Evolutionary conservation across 1,140 invertebrate species (phyloP), one percentile per base, ranked within the genome.

Genomic region (Phenacoccus solenopsis): DNA sequence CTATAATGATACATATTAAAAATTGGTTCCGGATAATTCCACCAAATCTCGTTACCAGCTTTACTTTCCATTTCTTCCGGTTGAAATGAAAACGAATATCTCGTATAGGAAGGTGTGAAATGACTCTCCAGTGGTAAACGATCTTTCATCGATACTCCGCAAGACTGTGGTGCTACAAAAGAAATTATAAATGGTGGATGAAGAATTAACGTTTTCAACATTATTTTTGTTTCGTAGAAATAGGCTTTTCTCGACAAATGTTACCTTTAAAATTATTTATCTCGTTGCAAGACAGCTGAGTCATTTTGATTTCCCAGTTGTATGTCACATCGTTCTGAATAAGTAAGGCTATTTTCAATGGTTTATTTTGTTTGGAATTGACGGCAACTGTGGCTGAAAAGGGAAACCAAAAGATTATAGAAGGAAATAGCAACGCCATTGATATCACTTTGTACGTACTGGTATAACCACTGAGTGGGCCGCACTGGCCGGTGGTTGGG

Each of bases 401-500:
- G n/a, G n/a, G 67, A 70, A 21, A 69, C 25, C 4, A 25, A 9
- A 20, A 24, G 25, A 25, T 64, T 49, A 49, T 9, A 9, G 13
- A 16, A 16, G 13, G 16, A 16, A 49, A 49, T 49, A 3, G 16
- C 13, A 16, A 2, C 12, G 38, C 13, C 13, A 32, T 32, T 32
- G 30, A 7, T 13, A 32, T 32, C n/a, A 32, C 30, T 32, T 5
- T 13, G 64, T 24, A 74, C 75, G 75, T 75, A 79, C 78, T 79
- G 12, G 76, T 74, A 32, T 78, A 79, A 69, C 78, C 78, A 24
- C 75, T 75, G 0, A 79, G 72, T 49, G 78, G 75, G 28, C 78
- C 78, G 72, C 78, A 79, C 64, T 77, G 74, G 0, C 77, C 77
- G 56, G 77, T 76, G 0, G 78, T 78, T 0, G 78, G 76, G 7